A percentile compares a stretch with the other conserved stretches of the same genome.
Conservation (phyloP, 2,888 invertebrate genomes). For the Spilarctia lutea region DNA sequence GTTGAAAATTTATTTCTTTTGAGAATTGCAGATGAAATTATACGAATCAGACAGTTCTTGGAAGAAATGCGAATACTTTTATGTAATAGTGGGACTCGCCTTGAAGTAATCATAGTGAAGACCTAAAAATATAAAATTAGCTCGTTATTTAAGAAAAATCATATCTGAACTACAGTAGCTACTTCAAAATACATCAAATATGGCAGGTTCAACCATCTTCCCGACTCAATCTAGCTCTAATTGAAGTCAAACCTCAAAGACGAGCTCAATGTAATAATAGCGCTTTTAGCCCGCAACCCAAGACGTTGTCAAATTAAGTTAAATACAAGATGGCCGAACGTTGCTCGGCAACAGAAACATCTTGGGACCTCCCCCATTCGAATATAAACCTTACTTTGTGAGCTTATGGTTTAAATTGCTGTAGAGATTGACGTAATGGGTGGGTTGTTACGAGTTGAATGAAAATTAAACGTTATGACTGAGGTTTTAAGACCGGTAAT, state of each 20-base stretch:
- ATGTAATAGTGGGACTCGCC: no score
- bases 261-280: conserved; percentile 66
- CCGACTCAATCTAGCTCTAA: conserved; percentile 41
- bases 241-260: conserved; percentile 74
- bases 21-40: no score
- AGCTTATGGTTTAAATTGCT: conserved; percentile 35
- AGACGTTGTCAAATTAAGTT: conserved; percentile 75
- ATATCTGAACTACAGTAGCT: neutral
- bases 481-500: conserved; percentile 25
- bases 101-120: neutral
- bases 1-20: no score
- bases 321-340: conserved; percentile 72
- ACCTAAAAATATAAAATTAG: neutral
- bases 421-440: conserved; percentile 29
- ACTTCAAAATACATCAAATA: neutral
- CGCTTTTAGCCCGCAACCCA: conserved; percentile 79
- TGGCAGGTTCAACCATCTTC: conserved; percentile 13
- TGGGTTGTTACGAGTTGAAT: conserved; percentile 26
- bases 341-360: conserved; percentile 66
- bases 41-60: neutral
- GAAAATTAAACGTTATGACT: conserved; percentile 29
- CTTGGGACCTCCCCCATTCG: conserved; percentile 52
- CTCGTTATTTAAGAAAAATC: neutral
- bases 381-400: conserved; percentile 53
- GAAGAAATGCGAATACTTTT: neutral